These are phyloP conservation scores for Pegea sp. DNA, from an alignment of 23 tunicate species.

Conservation along the genomic window DNA sequence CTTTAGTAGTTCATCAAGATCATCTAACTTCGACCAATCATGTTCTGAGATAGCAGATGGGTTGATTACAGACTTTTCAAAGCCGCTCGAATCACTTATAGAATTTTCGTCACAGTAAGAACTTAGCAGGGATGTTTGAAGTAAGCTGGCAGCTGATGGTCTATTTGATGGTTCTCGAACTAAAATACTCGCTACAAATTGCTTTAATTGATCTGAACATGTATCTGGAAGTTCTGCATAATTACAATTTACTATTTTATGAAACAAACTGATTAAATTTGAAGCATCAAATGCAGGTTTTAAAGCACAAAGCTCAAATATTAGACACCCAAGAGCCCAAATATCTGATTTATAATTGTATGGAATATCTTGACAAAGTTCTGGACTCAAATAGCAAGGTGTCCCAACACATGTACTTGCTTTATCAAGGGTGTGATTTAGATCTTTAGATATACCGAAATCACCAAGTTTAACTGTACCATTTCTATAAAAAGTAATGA, in stretches of 20 bases:
- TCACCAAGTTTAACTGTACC: constrained; percentile 74
- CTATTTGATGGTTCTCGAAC: constrained; percentile 32
- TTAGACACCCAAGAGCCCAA: constrained; percentile 83
- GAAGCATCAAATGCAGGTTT: constrained; percentile 92
- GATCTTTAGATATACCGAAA: constrained; percentile 84
- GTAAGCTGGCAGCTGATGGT: constrained; percentile 38
- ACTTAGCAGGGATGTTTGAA: neutral
- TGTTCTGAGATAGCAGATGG: neutral
- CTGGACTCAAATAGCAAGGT: constrained; percentile 85
- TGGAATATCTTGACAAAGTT: constrained; percentile 81
- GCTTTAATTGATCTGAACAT: constrained; percentile 13
- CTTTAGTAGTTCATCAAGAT: too few relatives aligned
- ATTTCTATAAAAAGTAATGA: constrained; percentile 10
- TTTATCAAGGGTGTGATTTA: constrained; percentile 70
- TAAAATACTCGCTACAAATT: constrained; percentile 23
- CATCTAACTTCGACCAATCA: constrained; percentile 1
- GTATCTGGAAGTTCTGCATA: constrained; percentile 27
- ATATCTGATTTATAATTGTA: constrained; percentile 84
- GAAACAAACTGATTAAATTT: constrained; percentile 63
- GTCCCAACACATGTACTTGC: constrained; percentile 93
- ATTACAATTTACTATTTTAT: constrained; percentile 75
- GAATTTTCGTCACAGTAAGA: neutral
- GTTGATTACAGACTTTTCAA: neutral
- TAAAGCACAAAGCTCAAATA: constrained; percentile 72
- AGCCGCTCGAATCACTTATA: too few relatives aligned